phyloP scores from a whole-genome alignment of 2,113 vertebrate species.

The Bos taurus region DNA sequence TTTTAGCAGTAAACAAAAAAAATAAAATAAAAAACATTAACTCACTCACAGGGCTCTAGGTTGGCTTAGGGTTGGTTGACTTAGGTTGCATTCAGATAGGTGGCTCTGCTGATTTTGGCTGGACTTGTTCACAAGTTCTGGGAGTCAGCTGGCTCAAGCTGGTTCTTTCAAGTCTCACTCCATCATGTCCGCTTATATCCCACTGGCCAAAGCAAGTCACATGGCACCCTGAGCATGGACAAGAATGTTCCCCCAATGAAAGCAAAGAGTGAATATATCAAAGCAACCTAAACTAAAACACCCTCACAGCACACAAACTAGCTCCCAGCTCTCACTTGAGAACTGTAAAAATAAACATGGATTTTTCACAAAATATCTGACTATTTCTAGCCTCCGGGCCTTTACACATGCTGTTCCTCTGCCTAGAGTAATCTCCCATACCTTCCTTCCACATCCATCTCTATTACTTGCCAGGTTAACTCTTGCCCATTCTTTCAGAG shows the following conservation, averaged over 20 bases:
- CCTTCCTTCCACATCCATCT: background rate
- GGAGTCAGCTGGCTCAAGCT: too few species aligned
- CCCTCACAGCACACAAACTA: background rate
- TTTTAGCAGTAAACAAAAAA: background rate
- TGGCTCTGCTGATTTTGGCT: background rate
- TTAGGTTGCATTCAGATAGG: background rate
- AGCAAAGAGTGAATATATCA: background rate
- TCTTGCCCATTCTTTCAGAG: background rate
- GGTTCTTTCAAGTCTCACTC: background rate
- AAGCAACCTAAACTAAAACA: background rate
- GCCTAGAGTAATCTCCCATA: background rate
- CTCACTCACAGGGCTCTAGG: background rate
- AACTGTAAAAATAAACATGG: background rate
- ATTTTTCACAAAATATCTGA: background rate
- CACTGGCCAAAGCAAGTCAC: background rate
- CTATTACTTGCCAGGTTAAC: background rate
- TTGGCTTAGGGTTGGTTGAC: background rate
- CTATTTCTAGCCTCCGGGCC: background rate
- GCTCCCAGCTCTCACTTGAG: background rate
- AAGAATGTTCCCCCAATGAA: fast-evolving
- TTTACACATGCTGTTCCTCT: background rate
- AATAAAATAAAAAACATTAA: background rate
- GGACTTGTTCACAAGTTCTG: background rate
- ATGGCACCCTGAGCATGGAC: fast-evolving
- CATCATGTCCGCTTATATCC: background rate